A percentile compares a stretch with the other conserved stretches of the same genome.
These are phyloP conservation scores for Nansenia antarctica DNA, from an alignment of 2,113 vertebrate species.

Conservation along the genomic window DNA sequence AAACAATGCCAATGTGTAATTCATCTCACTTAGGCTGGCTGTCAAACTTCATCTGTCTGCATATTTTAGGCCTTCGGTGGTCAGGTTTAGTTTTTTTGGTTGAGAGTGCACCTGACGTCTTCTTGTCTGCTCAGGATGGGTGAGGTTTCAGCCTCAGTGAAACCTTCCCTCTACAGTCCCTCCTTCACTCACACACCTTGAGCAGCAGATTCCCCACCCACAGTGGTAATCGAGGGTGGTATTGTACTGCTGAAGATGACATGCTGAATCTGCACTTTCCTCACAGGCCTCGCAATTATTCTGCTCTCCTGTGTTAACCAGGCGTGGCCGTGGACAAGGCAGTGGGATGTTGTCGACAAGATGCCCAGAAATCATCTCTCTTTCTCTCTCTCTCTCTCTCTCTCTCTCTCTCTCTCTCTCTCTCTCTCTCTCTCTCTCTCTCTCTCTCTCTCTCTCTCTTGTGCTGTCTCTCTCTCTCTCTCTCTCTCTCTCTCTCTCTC, in stretches of 20 bases:
- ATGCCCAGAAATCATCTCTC: not conserved
- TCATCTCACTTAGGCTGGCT: slow-evolving; percentile 58
- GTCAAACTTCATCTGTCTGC: slow-evolving; percentile 43
- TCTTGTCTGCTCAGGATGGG: not conserved
- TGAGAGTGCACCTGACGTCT: not conserved
- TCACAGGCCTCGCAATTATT: not conserved
- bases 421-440: too few species aligned
- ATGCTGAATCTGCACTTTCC: not conserved
- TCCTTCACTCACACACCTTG: not conserved
- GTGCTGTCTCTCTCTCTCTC: too few species aligned
- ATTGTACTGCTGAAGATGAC: too few species aligned
- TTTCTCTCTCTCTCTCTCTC: too few species aligned
- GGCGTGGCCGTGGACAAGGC: not conserved
- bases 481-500: too few species aligned
- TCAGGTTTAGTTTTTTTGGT: not conserved
- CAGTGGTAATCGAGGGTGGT: not conserved
- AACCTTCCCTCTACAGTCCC: not conserved
- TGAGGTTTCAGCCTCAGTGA: not conserved
- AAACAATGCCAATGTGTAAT: slow-evolving; percentile 51
- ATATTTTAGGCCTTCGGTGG: slow-evolving; percentile 25
- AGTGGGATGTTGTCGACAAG: not conserved
- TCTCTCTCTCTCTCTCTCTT: too few species aligned
- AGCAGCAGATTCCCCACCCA: not conserved
- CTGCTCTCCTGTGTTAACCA: not conserved
- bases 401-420: too few species aligned